Evolutionary conservation across 2,888 invertebrate species (phyloP).

Genomic region (Gisinianus flammeolus): DNA sequence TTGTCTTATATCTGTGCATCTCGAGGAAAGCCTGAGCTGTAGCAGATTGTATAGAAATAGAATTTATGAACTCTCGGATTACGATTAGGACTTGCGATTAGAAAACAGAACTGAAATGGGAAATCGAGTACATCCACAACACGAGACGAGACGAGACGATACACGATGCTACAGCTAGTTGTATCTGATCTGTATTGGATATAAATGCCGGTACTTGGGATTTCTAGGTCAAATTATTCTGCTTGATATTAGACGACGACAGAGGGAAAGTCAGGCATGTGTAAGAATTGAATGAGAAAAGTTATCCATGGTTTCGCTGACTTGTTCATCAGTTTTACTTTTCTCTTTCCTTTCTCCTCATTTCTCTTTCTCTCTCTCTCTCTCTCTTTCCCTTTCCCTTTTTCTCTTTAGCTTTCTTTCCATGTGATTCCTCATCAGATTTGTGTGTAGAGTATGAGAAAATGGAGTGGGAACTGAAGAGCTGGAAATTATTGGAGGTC

Average conservation of each 20-base stretch:
- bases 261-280: not conserved
- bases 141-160: not conserved
- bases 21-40: no score
- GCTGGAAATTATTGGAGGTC: constrained; percentile 16
- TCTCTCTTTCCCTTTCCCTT: not conserved
- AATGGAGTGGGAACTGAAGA: not conserved
- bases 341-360: not conserved
- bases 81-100: no score
- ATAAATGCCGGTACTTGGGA: no score
- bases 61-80: no score
- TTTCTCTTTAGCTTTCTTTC: not conserved
- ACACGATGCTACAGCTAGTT: not conserved
- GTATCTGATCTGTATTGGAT: no score
- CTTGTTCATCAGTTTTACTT: not conserved
- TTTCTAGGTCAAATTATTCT: not conserved
- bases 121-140: not conserved
- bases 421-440: not conserved
- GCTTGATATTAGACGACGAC: not conserved
- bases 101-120: no score
- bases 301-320: not conserved
- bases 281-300: not conserved
- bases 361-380: not conserved
- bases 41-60: no score
- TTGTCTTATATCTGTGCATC: no score
- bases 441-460: not conserved